These are phyloP conservation scores for Pygoscelis adeliae DNA, from an alignment of 2,113 vertebrate genomes.

Conservation along the genomic window DNA sequence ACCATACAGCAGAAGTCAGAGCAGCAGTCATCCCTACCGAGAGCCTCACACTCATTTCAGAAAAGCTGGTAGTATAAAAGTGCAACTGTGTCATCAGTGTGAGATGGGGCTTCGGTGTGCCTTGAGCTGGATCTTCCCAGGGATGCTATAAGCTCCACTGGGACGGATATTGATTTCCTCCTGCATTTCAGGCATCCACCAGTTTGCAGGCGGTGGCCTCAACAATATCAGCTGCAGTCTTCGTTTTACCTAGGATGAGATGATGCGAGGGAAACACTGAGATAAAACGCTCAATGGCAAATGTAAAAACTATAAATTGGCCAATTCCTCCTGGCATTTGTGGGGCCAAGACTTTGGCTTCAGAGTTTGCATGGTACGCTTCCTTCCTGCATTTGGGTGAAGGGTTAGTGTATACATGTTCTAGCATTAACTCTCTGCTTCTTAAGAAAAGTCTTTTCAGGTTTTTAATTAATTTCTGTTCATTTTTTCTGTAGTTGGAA, in stretches of 20 bases:
- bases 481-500: neutral
- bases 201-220: neutral
- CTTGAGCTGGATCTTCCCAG: neutral
- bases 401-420: neutral
- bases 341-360: neutral
- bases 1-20: neutral
- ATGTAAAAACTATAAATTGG: neutral
- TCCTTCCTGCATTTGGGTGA: neutral
- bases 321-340: neutral
- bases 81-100: neutral
- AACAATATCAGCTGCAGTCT: neutral
- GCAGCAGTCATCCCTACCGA: neutral
- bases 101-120: neutral
- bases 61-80: neutral
- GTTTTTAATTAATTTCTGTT: neutral
- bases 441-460: neutral
- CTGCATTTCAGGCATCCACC: neutral
- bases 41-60: neutral
- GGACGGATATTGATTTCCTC: slow-evolving; percentile 7
- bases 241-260: neutral
- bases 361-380: accelerated
- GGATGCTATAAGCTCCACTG: neutral
- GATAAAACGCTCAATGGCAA: neutral
- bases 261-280: neutral
- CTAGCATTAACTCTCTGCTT: neutral